Evolutionary conservation across 2,888 invertebrate species (phyloP), one percentile per base, ranked within the genome.

Genomic region (Andricus curvator): DNA sequence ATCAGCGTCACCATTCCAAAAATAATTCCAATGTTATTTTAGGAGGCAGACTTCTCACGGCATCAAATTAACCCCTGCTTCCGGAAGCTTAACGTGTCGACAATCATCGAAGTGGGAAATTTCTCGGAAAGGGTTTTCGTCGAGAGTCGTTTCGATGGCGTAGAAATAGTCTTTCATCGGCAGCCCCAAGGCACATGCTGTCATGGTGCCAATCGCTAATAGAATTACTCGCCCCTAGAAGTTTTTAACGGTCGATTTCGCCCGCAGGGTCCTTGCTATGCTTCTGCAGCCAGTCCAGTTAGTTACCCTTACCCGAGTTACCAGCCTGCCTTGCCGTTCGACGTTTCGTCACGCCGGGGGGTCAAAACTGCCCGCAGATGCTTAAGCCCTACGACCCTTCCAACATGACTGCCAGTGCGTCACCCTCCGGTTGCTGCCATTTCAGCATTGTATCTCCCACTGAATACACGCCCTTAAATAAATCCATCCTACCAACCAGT

Each of bases 201-300:
- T 79, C 78, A 80, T 81, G 80, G 60, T 65, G 78, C 76, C 56
- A 79, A 70, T 70, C 60, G 87, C 88, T 90, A 90, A 90, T 90
- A 89, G 89, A 90, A 90, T 90, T 89, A 90, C 88, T 88, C 87
- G 85, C 85, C 88, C 86, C 85, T 87, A 80, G 82, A 86, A 90
- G 88, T 91, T 92, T 92, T 92, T 92, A 92, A 92, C 92, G 92
- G 91, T 91, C 92, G 91, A 92, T 92, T 92, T 92, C 88, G 87
- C 86, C 86, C 85, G 84, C 81, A 86, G 84, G 84, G 83, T 84
- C 80, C 83, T 81, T 62, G 44, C 81, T 77, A 51, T 80, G 76
- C 81, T 64, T 79, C 84, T 70, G 44, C 66, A 77, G 77, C 81
- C 76, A 78, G 82, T 67, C 77, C 80, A 78, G 81, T 83, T 84